Evolutionary conservation across 2,888 invertebrate species (phyloP), one percentile per base, ranked within the genome.

Genomic region (Laspeyria flexula): DNA sequence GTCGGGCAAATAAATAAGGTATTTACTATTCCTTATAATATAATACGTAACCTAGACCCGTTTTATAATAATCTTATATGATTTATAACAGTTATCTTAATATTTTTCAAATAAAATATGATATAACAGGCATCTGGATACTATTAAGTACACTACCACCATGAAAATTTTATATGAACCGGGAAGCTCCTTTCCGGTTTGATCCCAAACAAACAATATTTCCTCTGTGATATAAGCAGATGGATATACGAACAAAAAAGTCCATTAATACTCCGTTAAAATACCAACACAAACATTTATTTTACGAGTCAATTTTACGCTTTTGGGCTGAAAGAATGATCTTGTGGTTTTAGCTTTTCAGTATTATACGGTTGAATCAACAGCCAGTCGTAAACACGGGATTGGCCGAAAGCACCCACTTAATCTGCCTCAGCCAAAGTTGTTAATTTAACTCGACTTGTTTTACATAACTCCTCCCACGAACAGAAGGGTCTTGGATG

Each of bases 381-480:
- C 50, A 53, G 41, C 39, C 43, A 42, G 16, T 35, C 53, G 11
- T 25, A 51, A 55, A 42, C 43, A 35, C 31, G 39, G 31, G 47
- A 52, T 58, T 43, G 45, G 34, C 33, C 35, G 13, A 31, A 50
- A 70, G 56, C 34, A 51, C 23, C 43, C 55, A 57, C 41, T 55
- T 55, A 62, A 55, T 62, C 55, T 54, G 29, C 27, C 37, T 40
- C 34, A 55, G 56, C 37, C 25, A 33, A 70, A 67, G 39, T 67
- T 67, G 55, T 54, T 61, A 69, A 67, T 65, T 65, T 59, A 67
- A 65, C 55, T 43, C 52, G 29, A 59, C 50, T 62, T 62, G 66
- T 55, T 62, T 55, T 55, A 67, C 62, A 65, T 67, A 65, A 59
- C 56, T 62, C 66, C 55, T 53, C 54, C 52, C 45, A 42, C 46